These are phyloP conservation scores for Columba guinea DNA, from an alignment of 2,797 vertebrate genomes.

Conservation along the genomic window DNA sequence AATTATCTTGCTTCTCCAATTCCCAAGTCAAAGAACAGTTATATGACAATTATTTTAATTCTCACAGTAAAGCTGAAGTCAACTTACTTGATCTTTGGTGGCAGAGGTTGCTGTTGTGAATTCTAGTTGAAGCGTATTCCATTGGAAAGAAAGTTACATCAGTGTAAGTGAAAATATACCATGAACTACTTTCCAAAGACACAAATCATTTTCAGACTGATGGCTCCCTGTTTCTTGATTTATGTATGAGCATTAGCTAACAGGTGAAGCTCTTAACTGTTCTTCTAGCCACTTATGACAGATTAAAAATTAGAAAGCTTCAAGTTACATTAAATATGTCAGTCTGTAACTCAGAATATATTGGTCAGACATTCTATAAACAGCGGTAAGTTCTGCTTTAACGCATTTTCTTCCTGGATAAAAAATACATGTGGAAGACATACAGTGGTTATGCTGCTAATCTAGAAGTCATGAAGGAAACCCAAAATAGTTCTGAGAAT, in stretches of 20 bases:
- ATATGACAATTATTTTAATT: neutral
- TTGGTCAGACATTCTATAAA: neutral
- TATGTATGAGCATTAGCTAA: neutral
- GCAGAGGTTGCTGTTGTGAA: constrained; percentile 55
- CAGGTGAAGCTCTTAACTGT: neutral
- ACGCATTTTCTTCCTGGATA: neutral
- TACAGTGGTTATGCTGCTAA: neutral
- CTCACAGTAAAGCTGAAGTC: constrained; percentile 13
- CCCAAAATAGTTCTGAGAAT: neutral
- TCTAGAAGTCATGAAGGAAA: neutral
- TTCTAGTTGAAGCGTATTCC: constrained; percentile 26
- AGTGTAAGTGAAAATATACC: neutral
- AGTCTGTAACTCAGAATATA: neutral
- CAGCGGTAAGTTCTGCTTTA: neutral
- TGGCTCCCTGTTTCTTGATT: neutral
- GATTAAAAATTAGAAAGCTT: neutral
- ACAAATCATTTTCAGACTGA: neutral
- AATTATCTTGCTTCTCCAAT: neutral
- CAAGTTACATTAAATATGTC: neutral
- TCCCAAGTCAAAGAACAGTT: neutral
- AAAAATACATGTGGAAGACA: neutral
- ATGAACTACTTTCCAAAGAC: neutral
- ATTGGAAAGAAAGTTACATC: constrained; percentile 51
- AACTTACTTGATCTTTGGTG: constrained; percentile 81
- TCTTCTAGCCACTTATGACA: neutral